These are phyloP conservation scores for Kuschelorhynchus macadamiae DNA, from an alignment of 2,888 invertebrate genomes.

Conservation along the genomic window DNA sequence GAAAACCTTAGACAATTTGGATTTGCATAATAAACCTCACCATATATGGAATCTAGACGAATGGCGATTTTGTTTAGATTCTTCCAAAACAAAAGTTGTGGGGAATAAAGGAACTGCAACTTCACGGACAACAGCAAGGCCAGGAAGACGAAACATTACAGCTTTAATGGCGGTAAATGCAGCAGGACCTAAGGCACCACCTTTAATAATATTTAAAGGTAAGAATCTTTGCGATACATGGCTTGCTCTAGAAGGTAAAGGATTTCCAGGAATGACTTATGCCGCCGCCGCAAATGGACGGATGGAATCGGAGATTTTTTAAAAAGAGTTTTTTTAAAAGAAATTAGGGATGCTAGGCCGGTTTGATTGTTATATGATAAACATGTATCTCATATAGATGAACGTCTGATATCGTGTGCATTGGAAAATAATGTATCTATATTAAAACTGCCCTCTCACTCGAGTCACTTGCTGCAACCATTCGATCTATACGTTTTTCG, in stretches of 20 bases:
- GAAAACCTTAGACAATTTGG: too few relatives aligned
- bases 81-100: constrained; percentile 33
- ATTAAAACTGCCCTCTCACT: too few relatives aligned
- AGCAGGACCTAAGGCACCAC: constrained; percentile 57
- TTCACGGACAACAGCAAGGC: constrained; percentile 53
- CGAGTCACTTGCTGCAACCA: too few relatives aligned
- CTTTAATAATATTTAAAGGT: constrained; percentile 58
- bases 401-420: constrained; percentile 25
- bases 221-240: constrained; percentile 62
- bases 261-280: constrained; percentile 54
- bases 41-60: too few relatives aligned
- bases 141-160: constrained; percentile 59
- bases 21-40: too few relatives aligned
- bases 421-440: not conserved
- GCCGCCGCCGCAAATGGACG: constrained; percentile 56
- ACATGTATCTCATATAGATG: constrained; percentile 56
- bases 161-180: constrained; percentile 52
- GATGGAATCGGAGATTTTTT: too few relatives aligned
- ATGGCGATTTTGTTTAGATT: too few relatives aligned
- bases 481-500: too few relatives aligned
- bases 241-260: constrained; percentile 55
- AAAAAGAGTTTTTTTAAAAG: too few relatives aligned
- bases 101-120: constrained; percentile 21
- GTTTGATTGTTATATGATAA: constrained; percentile 60
- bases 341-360: constrained; percentile 58